Base-by-base conservation (phyloP, 2,797 vertebrate species). In the Atherinosoma microstoma region DNA sequence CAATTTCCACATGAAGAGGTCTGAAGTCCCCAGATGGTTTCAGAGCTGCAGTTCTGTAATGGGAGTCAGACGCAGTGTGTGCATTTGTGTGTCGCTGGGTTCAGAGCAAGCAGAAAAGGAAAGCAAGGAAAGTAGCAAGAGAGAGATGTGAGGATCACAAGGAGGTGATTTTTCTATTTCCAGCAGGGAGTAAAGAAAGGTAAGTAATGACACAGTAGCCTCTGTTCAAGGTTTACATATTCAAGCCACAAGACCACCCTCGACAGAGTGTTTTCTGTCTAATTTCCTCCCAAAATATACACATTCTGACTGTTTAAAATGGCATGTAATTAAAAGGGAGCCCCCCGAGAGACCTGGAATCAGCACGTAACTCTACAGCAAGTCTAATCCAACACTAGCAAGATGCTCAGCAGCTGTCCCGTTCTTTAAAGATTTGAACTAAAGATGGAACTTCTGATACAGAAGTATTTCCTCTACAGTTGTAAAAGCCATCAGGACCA, bases 1-100 rank as follows among this genome's bases (percentile, higher is more conserved):
- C 63, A 79, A 87, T 87, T 90, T 88, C 76, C 76, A 88, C 82
- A 90, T 83, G 71, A 80, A 82, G 70, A 84, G 62, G 63, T 77
- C 87, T 83, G 18, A 68, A 77, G 69, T 77, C 84, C 84, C 84
- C 84, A 84, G 76, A 91, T 87, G 83, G 76, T 71, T 75, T 70
- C 75, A 76, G 74, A 79, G 66, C 68, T 87, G 64, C 66, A 66
- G 64, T 35, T 85, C 77, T 70, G 64, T 73, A 85, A 91, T 89
- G 78, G 70, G 72, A 75, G 75, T 67, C 84, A 83, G 85, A 77
- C 64, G 67, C 65, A 74, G 42, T 49, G 63, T 67, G 58, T 49
- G 72, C 67, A 64, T 78, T 76, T 71, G 59, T 60, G 58, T 59
- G n/a, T n/a, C 34, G 29, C 63, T 35, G 29, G 69, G 69, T 61